Base-by-base conservation (phyloP, 2,113 vertebrate species). In the Pan troglodytes region DNA sequence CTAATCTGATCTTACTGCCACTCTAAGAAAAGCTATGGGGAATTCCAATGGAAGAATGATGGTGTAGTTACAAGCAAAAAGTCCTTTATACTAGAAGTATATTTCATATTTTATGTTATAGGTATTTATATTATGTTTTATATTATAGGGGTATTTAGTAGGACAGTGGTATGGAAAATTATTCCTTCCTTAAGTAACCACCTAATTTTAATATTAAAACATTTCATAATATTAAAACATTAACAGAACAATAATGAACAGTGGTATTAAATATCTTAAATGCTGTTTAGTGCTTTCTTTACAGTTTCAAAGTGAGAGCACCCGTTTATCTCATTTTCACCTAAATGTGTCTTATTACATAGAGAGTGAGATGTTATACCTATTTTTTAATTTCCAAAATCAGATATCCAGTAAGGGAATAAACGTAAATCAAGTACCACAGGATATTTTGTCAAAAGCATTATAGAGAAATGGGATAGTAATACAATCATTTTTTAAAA, bases 1-100 rank as follows among this genome's bases (percentile, higher is more conserved):
- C 55, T 97, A 96, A 97, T 96, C 81, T 97, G 94, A 94, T 96
- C 55, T 96, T 72, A 57, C 43, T 80, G 1, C 7, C 68, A 55
- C 61, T 90, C 25, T 78, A 67, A 93, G 50, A 87, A 89, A 93
- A 87, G 50, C 59, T 35, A 45, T 0, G 12, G 72, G 70, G n/a
- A 93, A 93, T 78, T 76, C 70, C 30, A 32, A 5, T 30, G 45
- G 20, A 70, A 50, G 57, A 91, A 52, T 40, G 45, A 88, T n/a
- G 86, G 78, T 55, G 23, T 9, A 30, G 79, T 23, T 25, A 22
- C 0, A 86, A 94, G 35, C 20, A 70, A 91, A 86, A 64, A 30
- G 17, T 6, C 27, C 82, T 75, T 88, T 59, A 61, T 23, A 52
- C 64, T 83, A 73, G 45, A 32, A 16, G 27, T 48, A 59, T 43